These are phyloP conservation scores for Ageneiosus marmoratus DNA, from an alignment of 2,113 vertebrate genomes.

Conservation along the genomic window DNA sequence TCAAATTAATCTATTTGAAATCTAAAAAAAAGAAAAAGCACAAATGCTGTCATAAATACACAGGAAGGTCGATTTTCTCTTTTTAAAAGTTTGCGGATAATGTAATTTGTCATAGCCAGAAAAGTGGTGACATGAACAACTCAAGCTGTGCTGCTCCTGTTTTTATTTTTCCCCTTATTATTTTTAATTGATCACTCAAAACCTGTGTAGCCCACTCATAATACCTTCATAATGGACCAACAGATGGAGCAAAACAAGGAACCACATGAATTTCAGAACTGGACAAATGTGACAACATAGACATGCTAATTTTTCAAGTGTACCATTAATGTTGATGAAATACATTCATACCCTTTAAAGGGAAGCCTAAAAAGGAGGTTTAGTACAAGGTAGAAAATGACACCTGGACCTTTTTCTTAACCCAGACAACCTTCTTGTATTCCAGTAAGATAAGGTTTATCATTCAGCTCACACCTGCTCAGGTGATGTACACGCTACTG, in stretches of 20 bases:
- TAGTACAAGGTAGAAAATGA: background rate
- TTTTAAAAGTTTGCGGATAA: background rate
- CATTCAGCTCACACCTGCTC: conserved; percentile 17
- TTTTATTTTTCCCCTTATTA: background rate
- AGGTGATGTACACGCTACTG: conserved; percentile 3
- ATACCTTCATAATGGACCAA: background rate
- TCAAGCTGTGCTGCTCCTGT: background rate
- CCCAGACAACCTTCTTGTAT: conserved; percentile 3
- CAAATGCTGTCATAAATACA: background rate
- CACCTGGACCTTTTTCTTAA: background rate
- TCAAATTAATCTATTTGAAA: background rate
- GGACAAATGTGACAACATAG: background rate
- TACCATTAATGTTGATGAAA: background rate
- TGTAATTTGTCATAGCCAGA: background rate
- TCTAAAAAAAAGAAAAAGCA: background rate
- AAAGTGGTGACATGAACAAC: conserved; percentile 2
- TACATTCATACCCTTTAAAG: background rate
- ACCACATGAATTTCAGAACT: background rate
- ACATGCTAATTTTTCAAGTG: background rate
- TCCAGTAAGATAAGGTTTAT: background rate
- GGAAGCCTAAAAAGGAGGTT: background rate
- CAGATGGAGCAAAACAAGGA: background rate
- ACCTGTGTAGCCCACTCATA: background rate
- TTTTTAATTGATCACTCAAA: background rate
- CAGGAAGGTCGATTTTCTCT: conserved; percentile 8